phyloP scores from a whole-genome alignment of 1,140 invertebrate genomes.

The Caenorhabditis tropicalis region DNA sequence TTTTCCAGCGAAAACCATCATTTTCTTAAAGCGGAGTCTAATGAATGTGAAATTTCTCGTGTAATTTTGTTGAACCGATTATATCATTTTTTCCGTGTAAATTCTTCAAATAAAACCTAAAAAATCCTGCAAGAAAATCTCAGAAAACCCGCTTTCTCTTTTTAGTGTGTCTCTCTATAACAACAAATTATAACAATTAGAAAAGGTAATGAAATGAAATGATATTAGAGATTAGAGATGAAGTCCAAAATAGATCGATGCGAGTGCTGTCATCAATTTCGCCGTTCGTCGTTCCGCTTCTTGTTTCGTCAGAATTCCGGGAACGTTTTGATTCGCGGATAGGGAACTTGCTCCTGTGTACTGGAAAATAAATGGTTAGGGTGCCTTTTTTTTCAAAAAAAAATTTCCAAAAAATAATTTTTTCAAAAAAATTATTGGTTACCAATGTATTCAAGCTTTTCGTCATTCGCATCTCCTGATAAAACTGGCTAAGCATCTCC shows the following conservation, averaged over 20 bases:
- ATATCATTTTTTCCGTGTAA: too few species aligned
- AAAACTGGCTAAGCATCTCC: background rate
- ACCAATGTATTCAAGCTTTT: conserved; percentile 28
- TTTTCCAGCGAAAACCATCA: too few species aligned
- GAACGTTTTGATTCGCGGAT: conserved; percentile 7
- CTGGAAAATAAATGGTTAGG: background rate
- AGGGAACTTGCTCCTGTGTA: background rate
- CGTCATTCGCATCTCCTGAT: background rate
- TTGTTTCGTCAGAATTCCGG: background rate
- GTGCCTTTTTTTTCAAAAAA: too few species aligned
- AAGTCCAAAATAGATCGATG: conserved; percentile 15
- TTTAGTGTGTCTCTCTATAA: too few species aligned
- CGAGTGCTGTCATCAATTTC: background rate
- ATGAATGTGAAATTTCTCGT: too few species aligned
- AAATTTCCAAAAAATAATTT: background rate
- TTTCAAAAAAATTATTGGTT: background rate
- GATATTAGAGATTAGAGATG: background rate
- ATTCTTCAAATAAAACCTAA: too few species aligned
- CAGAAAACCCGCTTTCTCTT: too few species aligned
- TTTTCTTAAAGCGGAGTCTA: too few species aligned
- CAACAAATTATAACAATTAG: too few species aligned
- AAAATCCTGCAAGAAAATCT: too few species aligned
- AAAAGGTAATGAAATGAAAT: too few species aligned
- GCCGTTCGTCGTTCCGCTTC: background rate
- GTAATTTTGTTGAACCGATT: too few species aligned